Conservation (phyloP, 2,113 vertebrate genomes). For the Brachyhypopomus gauderio region DNA sequence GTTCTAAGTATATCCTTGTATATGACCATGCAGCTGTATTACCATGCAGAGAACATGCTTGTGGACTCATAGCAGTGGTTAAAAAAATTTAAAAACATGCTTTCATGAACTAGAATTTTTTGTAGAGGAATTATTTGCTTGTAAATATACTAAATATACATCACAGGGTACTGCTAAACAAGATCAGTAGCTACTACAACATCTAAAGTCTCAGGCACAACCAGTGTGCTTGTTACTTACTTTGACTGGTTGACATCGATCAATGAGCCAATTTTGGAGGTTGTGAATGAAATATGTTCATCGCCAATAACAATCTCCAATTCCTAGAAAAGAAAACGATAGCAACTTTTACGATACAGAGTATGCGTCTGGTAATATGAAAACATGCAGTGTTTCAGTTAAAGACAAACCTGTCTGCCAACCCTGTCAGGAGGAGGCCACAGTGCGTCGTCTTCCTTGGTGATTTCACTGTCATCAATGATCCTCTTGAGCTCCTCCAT, state of each 20-base stretch:
- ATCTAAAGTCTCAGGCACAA: neutral
- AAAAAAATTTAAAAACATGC: too few species aligned
- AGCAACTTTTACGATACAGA: neutral
- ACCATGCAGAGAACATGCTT: too few species aligned
- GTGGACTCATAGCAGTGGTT: too few species aligned
- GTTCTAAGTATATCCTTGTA: too few species aligned
- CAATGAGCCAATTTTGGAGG: slow-evolving; percentile 97
- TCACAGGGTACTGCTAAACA: too few species aligned
- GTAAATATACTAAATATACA: too few species aligned
- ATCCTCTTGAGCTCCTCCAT: slow-evolving; percentile 99
- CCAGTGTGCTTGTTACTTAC: slow-evolving; percentile 72
- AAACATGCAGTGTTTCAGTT: neutral
- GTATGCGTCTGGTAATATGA: too few species aligned
- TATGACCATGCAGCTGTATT: too few species aligned
- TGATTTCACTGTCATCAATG: slow-evolving; percentile 98
- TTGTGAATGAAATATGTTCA: slow-evolving; percentile 98
- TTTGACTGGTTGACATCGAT: slow-evolving; percentile 99
- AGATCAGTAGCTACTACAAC: too few species aligned
- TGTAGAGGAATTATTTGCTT: too few species aligned
- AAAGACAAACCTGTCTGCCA: slow-evolving; percentile 87
- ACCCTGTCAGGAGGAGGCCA: slow-evolving; percentile 98
- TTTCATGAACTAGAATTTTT: too few species aligned
- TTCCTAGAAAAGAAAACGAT: slow-evolving; percentile 76
- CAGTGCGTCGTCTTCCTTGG: slow-evolving; percentile 95
- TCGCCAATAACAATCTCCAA: slow-evolving; percentile 99